These are phyloP conservation scores for Micropoecilia bifurca DNA, from an alignment of 2,797 vertebrate species.

Conservation along the genomic window DNA sequence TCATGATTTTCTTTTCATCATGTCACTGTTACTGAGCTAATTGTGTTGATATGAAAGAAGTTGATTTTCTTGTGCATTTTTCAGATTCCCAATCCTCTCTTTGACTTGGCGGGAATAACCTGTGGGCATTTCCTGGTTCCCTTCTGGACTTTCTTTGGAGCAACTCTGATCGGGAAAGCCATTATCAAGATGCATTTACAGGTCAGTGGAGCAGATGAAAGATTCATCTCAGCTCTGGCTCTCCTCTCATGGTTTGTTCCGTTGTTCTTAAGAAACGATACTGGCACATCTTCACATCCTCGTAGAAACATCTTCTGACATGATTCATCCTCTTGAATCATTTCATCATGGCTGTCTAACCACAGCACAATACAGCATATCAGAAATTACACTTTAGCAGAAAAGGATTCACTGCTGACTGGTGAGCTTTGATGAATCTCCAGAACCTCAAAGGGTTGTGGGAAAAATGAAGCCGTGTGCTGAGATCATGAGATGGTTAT, in stretches of 20 bases:
- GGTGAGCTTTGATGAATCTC: constrained; percentile 31
- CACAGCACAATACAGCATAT: constrained; percentile 17
- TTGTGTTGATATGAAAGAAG: neutral
- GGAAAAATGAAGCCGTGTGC: constrained; percentile 41
- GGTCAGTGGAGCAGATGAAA: constrained; percentile 73
- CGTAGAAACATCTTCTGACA: constrained; percentile 5
- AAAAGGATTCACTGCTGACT: constrained; percentile 26
- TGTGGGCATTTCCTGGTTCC: constrained; percentile 98
- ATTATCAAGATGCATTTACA: constrained; percentile 99
- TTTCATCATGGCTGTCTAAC: constrained; percentile 17
- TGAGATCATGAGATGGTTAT: constrained; percentile 36
- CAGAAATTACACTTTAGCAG: constrained; percentile 11
- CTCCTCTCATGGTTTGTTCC: neutral
- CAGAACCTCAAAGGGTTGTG: constrained; percentile 43
- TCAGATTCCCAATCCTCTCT: constrained; percentile 98
- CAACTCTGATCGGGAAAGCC: constrained; percentile 98
- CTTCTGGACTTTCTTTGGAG: constrained; percentile 99
- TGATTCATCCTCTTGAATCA: constrained; percentile 42
- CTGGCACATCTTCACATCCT: neutral
- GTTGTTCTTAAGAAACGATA: constrained; percentile 8
- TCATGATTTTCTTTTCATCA: neutral
- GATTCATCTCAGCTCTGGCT: neutral
- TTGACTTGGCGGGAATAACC: constrained; percentile 98
- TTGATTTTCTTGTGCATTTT: neutral
- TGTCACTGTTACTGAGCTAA: neutral